A percentile compares a stretch with the other conserved stretches of the same genome.
Evolutionary conservation across 1,140 invertebrate genomes (phyloP).

Genomic region (Pollicipes pollicipes): DNA sequence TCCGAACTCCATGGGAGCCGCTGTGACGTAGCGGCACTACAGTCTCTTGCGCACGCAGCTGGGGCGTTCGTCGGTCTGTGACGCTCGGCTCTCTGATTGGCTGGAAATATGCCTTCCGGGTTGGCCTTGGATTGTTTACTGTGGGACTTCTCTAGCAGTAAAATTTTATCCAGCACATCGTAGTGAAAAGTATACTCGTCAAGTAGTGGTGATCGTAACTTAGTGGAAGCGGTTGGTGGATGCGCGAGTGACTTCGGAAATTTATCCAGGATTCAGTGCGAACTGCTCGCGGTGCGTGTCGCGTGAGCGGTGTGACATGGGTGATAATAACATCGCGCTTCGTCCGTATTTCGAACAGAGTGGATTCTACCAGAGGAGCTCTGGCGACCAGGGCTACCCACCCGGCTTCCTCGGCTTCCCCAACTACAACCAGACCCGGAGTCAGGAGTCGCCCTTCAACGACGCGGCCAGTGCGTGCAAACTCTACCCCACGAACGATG

Average conservation of each 20-base stretch:
- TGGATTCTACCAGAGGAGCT: not conserved
- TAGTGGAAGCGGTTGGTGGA: not conserved
- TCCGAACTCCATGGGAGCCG: not conserved
- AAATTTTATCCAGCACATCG: slow-evolving; percentile 2
- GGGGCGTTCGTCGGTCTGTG: not conserved
- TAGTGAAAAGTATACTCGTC: slow-evolving; percentile 2
- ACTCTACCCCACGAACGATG: not conserved
- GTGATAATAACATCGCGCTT: not conserved
- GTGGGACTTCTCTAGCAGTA: slow-evolving; percentile 1
- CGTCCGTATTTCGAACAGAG: slow-evolving; percentile 6
- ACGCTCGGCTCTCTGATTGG: not conserved
- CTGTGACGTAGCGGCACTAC: not conserved
- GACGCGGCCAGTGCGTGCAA: slow-evolving; percentile 2
- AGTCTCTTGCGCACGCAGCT: not conserved
- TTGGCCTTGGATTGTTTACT: slow-evolving; percentile 1
- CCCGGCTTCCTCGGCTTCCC: slow-evolving; percentile 4
- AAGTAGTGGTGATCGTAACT: not conserved
- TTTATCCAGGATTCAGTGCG: not conserved
- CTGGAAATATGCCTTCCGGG: not conserved
- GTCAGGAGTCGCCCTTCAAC: slow-evolving; percentile 4
- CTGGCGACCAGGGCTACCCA: slow-evolving; percentile 1
- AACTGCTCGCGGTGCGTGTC: not conserved
- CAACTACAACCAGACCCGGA: not conserved
- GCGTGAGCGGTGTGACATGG: not conserved
- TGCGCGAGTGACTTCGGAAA: not conserved